Conservation (phyloP, 1,140 invertebrate genomes). For the Drosophila paulistorum region DNA sequence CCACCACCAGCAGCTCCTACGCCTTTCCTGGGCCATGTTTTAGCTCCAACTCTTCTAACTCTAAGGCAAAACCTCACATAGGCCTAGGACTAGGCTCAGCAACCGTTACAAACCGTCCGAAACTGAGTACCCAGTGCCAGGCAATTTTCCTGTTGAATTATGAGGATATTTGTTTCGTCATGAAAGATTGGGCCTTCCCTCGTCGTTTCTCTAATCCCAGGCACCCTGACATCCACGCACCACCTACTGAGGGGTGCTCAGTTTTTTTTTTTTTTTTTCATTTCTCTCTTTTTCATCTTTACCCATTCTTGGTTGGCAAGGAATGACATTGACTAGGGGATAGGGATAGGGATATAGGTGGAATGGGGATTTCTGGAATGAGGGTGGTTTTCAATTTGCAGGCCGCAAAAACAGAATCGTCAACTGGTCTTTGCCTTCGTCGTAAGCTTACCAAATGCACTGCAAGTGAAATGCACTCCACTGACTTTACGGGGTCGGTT, state of each 20-base stretch:
- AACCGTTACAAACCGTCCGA: conserved; percentile 26
- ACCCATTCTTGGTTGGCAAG: too few relatives aligned
- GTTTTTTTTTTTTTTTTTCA: conserved; percentile 42
- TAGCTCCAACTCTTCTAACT: too few relatives aligned
- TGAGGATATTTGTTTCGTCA: conserved; percentile 81
- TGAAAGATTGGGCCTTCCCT: conserved; percentile 74
- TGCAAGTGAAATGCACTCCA: conserved; percentile 78
- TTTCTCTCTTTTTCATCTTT: conserved; percentile 35
- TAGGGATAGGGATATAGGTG: conserved; percentile 6
- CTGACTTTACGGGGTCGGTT: conserved; percentile 63
- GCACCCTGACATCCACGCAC: background rate
- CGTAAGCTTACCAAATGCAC: conserved; percentile 78
- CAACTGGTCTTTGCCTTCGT: conserved; percentile 71
- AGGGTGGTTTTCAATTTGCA: conserved; percentile 61
- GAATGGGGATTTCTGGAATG: background rate
- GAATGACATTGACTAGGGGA: too few relatives aligned
- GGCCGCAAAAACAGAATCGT: conserved; percentile 69
- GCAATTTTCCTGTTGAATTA: conserved; percentile 82
- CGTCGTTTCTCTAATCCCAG: conserved; percentile 7
- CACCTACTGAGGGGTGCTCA: conserved; percentile 10
- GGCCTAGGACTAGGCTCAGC: conserved; percentile 40
- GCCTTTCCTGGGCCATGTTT: too few relatives aligned
- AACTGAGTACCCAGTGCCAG: conserved; percentile 37
- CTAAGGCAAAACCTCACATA: conserved; percentile 16
- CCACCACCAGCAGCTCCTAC: background rate